phyloP scores from a whole-genome alignment of 2,888 invertebrate genomes.

The Trichopria drosophilae region DNA sequence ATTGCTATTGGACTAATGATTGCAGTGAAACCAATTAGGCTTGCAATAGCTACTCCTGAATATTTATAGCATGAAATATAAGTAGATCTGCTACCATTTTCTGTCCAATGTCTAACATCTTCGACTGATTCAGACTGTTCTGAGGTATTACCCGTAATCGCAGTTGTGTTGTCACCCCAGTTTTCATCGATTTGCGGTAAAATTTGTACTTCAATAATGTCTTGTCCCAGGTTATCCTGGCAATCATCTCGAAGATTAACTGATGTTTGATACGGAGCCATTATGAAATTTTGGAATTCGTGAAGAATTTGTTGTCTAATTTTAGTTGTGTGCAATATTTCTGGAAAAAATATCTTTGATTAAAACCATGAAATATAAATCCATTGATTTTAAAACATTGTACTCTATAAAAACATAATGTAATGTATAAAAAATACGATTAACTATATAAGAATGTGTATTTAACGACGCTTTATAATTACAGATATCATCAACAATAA shows the following conservation, averaged over 20 bases:
- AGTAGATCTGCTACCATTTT: slow-evolving; percentile 72
- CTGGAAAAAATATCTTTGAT: too few species aligned
- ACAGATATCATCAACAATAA: too few species aligned
- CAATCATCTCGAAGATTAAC: slow-evolving; percentile 69
- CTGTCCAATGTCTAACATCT: slow-evolving; percentile 81
- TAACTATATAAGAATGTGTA: too few species aligned
- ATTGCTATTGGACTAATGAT: slow-evolving; percentile 92
- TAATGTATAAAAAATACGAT: too few species aligned
- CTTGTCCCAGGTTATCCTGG: slow-evolving; percentile 82
- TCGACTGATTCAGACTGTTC: slow-evolving; percentile 94
- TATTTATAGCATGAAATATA: slow-evolving; percentile 80
- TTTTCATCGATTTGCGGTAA: slow-evolving; percentile 95
- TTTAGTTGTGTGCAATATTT: too few species aligned
- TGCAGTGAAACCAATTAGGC: slow-evolving; percentile 78
- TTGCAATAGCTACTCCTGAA: slow-evolving; percentile 78
- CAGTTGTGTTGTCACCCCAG: slow-evolving; percentile 99
- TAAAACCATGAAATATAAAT: too few species aligned
- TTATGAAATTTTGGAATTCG: slow-evolving; percentile 57
- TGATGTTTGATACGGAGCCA: slow-evolving; percentile 87
- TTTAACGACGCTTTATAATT: too few species aligned
- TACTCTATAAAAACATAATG: too few species aligned
- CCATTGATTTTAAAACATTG: too few species aligned
- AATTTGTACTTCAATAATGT: slow-evolving; percentile 95
- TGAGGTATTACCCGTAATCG: slow-evolving; percentile 94
- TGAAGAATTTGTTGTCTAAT: too few species aligned